Evolutionary conservation across 2,113 vertebrate species (phyloP).

Genomic region (Alaudala cheleensis): DNA sequence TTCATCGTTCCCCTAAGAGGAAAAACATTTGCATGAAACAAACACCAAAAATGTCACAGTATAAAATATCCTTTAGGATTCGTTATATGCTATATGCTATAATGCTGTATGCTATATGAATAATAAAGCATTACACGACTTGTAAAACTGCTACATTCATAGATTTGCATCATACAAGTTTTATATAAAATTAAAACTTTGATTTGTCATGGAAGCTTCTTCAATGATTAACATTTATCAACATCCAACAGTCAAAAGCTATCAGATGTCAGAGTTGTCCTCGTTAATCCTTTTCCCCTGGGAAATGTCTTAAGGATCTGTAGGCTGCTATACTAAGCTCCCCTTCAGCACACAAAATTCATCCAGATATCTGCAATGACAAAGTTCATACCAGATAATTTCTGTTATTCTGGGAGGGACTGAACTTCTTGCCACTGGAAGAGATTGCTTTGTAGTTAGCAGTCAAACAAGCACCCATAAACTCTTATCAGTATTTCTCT

Average conservation of each 20-base stretch:
- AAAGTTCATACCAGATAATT: neutral
- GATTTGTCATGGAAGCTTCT: conserved; percentile 10
- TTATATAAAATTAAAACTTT: neutral
- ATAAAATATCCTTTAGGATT: neutral
- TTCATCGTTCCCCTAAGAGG: neutral
- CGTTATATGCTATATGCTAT: neutral
- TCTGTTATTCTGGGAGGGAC: neutral
- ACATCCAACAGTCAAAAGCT: conserved; percentile 37
- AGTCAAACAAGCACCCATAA: neutral
- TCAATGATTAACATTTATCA: conserved; percentile 15
- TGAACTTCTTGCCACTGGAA: neutral
- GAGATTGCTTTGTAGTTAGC: neutral
- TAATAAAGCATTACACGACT: neutral
- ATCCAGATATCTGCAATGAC: neutral
- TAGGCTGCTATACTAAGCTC: conserved; percentile 8
- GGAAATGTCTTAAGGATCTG: conserved; percentile 22
- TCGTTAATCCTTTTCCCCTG: neutral
- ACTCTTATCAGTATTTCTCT: neutral
- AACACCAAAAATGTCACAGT: neutral
- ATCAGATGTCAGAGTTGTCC: conserved; percentile 23
- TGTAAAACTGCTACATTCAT: neutral
- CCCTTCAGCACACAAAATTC: conserved; percentile 1
- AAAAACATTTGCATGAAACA: neutral
- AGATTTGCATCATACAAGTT: neutral
- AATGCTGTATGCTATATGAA: neutral